A percentile compares a stretch with the other conserved stretches of the same genome.
phyloP scores from a whole-genome alignment of 64 coral and sea anemone genomes.

The Orbicella faveolata region DNA sequence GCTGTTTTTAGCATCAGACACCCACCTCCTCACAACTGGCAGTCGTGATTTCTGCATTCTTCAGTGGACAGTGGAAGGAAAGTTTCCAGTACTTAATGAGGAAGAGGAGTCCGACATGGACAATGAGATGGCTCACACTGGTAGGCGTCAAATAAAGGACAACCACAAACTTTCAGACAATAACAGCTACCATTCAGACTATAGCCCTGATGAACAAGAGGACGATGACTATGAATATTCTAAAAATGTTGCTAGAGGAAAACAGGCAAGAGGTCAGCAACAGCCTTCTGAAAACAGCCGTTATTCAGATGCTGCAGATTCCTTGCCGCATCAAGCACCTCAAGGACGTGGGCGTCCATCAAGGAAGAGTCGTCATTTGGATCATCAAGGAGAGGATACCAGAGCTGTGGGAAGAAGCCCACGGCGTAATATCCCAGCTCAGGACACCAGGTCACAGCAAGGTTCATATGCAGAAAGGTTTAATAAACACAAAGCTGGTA shows the following conservation, averaged over 20 bases:
- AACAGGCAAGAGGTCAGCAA: not conserved
- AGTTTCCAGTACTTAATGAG: constrained; percentile 31
- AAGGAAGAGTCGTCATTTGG: not conserved
- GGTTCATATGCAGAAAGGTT: constrained; percentile 26
- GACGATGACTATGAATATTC: not conserved
- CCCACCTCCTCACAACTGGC: constrained; percentile 74
- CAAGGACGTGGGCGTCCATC: not conserved
- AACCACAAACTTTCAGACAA: not conserved
- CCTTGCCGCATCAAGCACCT: not conserved
- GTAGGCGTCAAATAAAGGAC: not conserved
- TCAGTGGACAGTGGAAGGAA: constrained; percentile 80
- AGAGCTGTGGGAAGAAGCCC: constrained; percentile 2
- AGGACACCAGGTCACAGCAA: constrained; percentile 20
- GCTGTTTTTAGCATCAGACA: constrained; percentile 75
- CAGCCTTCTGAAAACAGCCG: not conserved
- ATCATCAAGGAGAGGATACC: not conserved
- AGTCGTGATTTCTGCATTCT: constrained; percentile 76
- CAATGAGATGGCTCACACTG: not conserved
- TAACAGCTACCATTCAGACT: constrained; percentile 27
- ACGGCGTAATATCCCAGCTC: not conserved
- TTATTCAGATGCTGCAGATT: constrained; percentile 7
- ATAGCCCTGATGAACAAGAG: constrained; percentile 7
- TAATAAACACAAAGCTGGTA: not conserved
- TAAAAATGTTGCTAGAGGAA: not conserved
- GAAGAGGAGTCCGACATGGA: constrained; percentile 24